Evolutionary conservation across 2,113 vertebrate species (phyloP).

Genomic region (Monarcha castaneiventris): DNA sequence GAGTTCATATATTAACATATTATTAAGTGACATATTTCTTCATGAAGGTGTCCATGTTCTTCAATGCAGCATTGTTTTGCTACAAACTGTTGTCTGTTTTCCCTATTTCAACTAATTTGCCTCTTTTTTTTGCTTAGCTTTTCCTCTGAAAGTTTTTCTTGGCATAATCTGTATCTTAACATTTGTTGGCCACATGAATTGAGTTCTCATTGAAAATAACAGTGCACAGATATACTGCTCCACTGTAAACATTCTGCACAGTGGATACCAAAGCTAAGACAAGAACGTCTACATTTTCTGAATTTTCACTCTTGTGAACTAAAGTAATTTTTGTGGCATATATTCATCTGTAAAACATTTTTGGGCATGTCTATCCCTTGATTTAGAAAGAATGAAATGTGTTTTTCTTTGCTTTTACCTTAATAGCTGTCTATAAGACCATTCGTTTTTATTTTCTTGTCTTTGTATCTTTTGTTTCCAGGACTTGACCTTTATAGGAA

Average conservation of each 20-base stretch:
- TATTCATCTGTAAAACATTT: background rate
- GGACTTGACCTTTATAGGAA: background rate
- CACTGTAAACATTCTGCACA: background rate
- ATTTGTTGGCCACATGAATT: background rate
- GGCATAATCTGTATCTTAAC: background rate
- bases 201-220: background rate
- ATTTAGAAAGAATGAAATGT: background rate
- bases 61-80: background rate
- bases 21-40: background rate
- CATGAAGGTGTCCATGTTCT: accelerated
- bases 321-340: background rate
- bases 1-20: background rate
- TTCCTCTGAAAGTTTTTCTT: background rate
- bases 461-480: background rate
- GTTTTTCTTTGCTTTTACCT: background rate
- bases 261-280: background rate
- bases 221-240: background rate
- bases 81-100: background rate
- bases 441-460: background rate
- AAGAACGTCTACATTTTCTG: background rate
- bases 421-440: background rate
- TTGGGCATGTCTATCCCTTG: background rate
- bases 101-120: background rate
- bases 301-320: background rate
- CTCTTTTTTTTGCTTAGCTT: background rate